phyloP scores from a whole-genome alignment of 2,797 vertebrate genomes.

The Choloepus didactylus region DNA sequence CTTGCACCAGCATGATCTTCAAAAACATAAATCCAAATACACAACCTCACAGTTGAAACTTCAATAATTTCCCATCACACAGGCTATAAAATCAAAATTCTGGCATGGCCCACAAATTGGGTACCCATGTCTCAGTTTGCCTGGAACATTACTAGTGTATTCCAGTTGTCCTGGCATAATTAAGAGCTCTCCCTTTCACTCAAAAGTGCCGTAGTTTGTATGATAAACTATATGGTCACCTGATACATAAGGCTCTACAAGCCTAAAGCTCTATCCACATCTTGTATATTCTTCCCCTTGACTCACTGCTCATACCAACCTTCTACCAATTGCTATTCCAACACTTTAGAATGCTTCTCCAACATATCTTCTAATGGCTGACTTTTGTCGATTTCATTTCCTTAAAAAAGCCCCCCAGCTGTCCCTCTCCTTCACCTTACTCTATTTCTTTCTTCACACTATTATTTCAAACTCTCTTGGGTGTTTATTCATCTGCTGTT shows the following conservation, averaged over 20 bases:
- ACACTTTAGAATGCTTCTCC: neutral
- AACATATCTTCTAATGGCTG: neutral
- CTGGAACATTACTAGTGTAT: neutral
- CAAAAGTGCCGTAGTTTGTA: neutral
- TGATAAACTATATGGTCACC: neutral
- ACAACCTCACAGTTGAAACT: neutral
- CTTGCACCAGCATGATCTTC: neutral
- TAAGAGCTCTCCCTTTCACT: neutral
- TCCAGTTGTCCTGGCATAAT: neutral
- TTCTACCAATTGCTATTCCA: neutral
- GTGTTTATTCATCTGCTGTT: neutral
- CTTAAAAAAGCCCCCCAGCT: neutral
- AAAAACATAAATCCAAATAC: neutral
- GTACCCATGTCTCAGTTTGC: neutral
- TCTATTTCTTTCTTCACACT: neutral
- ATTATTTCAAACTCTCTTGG: neutral
- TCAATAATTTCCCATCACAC: neutral
- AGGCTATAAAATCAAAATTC: neutral
- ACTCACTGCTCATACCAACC: neutral
- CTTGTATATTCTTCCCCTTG: neutral
- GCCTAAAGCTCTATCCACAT: neutral
- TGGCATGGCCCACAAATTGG: neutral
- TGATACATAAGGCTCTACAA: neutral
- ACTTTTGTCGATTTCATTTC: neutral
- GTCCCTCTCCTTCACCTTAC: neutral